Base-by-base conservation (phyloP, 2,113 vertebrate genomes). In the Lycaon pictus region DNA sequence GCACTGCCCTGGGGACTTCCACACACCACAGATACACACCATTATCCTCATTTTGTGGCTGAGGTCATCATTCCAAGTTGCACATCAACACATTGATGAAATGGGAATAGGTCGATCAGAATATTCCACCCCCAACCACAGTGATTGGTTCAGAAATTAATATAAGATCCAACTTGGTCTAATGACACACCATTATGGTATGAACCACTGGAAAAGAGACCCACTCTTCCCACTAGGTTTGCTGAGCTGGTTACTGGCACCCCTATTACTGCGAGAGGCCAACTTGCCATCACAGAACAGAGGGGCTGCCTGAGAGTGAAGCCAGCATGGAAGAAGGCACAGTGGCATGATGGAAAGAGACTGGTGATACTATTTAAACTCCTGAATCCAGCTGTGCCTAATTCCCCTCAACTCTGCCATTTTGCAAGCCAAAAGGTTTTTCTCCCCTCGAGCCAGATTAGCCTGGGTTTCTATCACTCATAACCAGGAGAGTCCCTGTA, bases 381-480 rank as follows among this genome's bases (percentile, higher is more conserved):
- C 65, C 84, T 93, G 16, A 60, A 72, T 71, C 32, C 53, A 65
- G 22, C 32, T 77, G 23, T 51, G 20, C 55, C 72, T 85, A 16
- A 17, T 56, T 91, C 53, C 71, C 48, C 58, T 89, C 27, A 27
- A 81, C 53, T 65, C 32, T 48, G 35, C 60, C 43, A 32, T 55
- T 80, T 93, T 29, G 5, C 48, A 43, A 88, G 43, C n/a, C 63
- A 37, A 74, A 67, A 67, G 60, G 13, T 27, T 37, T 37, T 67
- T 79, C 51, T n/a, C 29, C 29, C 35, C 27, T 77, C 9, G 5
- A 76, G 51, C 37, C 55, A 9, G 22, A 17, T 9, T 80, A 48
- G n/a, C 85, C 60, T 32, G 62, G 19, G 35, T 86, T 86, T 94
- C 88, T 97, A n/a, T 58, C 71, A 81, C 56, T 82, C 48, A n/a